Percentiles rank a stretch among this genome's conserved stretches.
Conservation (phyloP, 2,113 vertebrate genomes). For the Bagarius yarrelli region DNA sequence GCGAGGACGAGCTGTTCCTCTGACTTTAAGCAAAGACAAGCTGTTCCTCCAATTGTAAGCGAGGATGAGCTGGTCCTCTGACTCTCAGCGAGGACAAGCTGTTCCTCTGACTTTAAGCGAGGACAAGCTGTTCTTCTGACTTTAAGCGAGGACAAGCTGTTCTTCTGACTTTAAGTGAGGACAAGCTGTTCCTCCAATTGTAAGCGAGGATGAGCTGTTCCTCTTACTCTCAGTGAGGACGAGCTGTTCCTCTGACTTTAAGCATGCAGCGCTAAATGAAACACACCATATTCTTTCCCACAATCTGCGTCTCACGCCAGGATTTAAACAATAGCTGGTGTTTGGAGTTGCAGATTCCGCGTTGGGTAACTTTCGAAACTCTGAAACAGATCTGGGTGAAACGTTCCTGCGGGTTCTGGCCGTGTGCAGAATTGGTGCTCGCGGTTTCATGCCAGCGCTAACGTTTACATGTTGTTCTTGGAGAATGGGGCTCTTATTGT, state of each 20-base stretch:
- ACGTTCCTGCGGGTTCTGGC: constrained; percentile 47
- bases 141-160: neutral
- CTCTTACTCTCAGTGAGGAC: neutral
- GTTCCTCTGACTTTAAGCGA: neutral
- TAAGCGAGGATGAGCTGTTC: neutral
- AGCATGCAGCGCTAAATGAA: neutral
- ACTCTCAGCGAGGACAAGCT: neutral
- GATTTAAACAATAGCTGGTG: constrained; percentile 42
- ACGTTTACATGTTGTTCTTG: constrained; percentile 27
- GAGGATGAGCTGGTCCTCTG: no score
- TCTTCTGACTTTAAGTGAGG: neutral
- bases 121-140: neutral
- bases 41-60: neutral
- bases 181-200: neutral
- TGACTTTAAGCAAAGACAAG: no score
- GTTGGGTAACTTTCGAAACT: constrained; percentile 46
- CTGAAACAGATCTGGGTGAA: constrained; percentile 44
- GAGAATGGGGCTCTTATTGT: constrained; percentile 17
- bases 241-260: neutral
- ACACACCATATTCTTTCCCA: constrained; percentile 6
- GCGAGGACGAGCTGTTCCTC: neutral
- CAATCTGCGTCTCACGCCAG: constrained; percentile 31
- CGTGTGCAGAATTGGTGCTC: constrained; percentile 10
- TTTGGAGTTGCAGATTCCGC: constrained; percentile 37
- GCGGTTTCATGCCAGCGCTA: constrained; percentile 35